These are phyloP conservation scores for Cololabis saira DNA, from an alignment of 2,113 vertebrate genomes.

Conservation along the genomic window DNA sequence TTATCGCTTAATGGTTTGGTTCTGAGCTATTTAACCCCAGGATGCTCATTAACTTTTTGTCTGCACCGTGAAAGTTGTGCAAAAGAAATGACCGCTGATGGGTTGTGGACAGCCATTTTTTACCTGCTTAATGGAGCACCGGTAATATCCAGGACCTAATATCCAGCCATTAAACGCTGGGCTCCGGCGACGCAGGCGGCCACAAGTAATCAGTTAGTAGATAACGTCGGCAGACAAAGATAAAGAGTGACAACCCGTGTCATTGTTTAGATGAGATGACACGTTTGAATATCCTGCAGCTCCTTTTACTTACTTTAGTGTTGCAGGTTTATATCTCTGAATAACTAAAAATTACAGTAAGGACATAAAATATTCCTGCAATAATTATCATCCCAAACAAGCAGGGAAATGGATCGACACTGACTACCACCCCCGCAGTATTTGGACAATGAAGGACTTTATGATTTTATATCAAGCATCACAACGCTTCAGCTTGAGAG, in stretches of 20 bases:
- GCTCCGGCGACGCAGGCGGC: constrained; percentile 46
- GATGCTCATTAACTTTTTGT: constrained; percentile 61
- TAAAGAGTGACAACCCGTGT: constrained; percentile 38
- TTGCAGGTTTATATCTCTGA: constrained; percentile 15
- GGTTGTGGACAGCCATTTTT: constrained; percentile 38
- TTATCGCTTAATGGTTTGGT: constrained; percentile 51
- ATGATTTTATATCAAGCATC: too few relatives aligned
- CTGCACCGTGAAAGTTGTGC: constrained; percentile 57
- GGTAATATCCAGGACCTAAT: constrained; percentile 66
- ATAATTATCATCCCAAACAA: constrained; percentile 20
- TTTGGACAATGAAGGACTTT: too few relatives aligned
- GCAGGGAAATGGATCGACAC: background rate
- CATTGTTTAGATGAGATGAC: constrained; percentile 26
- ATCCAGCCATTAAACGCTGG: constrained; percentile 56
- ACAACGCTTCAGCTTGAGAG: too few relatives aligned
- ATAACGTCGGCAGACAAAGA: constrained; percentile 57
- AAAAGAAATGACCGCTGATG: constrained; percentile 51
- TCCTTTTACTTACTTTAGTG: constrained; percentile 13
- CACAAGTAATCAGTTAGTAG: constrained; percentile 59
- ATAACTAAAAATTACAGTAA: background rate
- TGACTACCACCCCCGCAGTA: too few relatives aligned
- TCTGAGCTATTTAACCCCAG: constrained; percentile 63
- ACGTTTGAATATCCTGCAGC: constrained; percentile 16
- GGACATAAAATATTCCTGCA: constrained; percentile 15
- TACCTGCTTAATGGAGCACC: constrained; percentile 60